These are phyloP conservation scores for Drosophila baimaii DNA, from an alignment of 1,140 invertebrate species.

Conservation along the genomic window DNA sequence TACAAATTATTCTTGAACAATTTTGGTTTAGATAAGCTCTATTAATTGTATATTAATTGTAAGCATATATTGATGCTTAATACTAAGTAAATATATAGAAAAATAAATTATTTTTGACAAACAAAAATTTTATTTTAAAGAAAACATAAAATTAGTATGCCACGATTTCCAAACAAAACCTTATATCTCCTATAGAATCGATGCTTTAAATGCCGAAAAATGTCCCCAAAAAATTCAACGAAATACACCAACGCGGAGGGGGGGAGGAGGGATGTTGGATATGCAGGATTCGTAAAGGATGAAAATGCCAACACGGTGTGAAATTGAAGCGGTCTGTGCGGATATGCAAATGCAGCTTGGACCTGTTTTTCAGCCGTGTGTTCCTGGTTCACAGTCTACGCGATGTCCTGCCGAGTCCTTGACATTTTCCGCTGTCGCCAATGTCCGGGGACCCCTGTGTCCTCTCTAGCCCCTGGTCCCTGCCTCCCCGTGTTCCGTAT, in stretches of 20 bases:
- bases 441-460: slow-evolving; percentile 6
- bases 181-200: not conserved
- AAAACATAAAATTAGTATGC: not conserved
- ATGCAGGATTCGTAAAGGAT: slow-evolving; percentile 19
- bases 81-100: too few relatives aligned
- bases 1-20: not conserved
- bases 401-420: slow-evolving; percentile 59
- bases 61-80: too few relatives aligned
- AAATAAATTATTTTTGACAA: not conserved
- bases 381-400: slow-evolving; percentile 48
- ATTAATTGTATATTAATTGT: not conserved
- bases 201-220: not conserved
- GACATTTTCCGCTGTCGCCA: slow-evolving; percentile 64
- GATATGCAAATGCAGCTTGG: slow-evolving; percentile 66
- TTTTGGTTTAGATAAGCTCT: not conserved
- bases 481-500: too few relatives aligned
- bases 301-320: slow-evolving; percentile 58
- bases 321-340: slow-evolving; percentile 67
- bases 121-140: too few relatives aligned
- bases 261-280: not conserved
- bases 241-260: not conserved
- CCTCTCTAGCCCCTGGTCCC: not conserved
- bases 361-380: slow-evolving; percentile 41
- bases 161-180: too few relatives aligned
- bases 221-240: slow-evolving; percentile 18